Evolutionary conservation across 1,140 invertebrate genomes (phyloP).

Genomic region (Euura saliciscinereae): DNA sequence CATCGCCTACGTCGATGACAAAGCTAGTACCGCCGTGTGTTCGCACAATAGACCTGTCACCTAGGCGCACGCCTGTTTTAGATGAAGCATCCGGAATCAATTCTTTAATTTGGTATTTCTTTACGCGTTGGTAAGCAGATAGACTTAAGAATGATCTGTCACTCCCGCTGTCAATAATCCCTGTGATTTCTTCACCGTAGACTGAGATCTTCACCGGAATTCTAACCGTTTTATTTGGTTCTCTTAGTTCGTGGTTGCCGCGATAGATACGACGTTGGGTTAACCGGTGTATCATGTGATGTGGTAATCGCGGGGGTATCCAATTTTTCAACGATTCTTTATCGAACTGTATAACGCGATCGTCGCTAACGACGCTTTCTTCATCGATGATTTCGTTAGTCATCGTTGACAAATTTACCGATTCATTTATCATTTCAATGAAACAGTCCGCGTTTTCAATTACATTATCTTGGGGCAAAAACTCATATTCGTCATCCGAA

Average conservation of each 20-base stretch:
- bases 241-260: neutral
- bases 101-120: conserved; percentile 16
- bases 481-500: conserved; percentile 15
- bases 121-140: conserved; percentile 13
- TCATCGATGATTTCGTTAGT: neutral
- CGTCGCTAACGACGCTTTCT: neutral
- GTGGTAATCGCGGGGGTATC: conserved; percentile 11
- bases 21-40: conserved; percentile 13
- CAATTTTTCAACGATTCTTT: conserved; percentile 1
- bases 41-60: conserved; percentile 11
- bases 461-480: neutral
- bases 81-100: conserved; percentile 13
- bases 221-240: conserved; percentile 14
- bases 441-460: neutral
- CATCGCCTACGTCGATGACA: conserved; percentile 20
- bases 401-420: neutral
- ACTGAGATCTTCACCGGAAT: conserved; percentile 22
- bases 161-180: conserved; percentile 26
- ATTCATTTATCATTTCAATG: neutral
- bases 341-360: neutral
- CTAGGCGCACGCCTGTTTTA: conserved; percentile 11
- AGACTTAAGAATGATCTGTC: conserved; percentile 23
- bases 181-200: conserved; percentile 20
- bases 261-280: conserved; percentile 16
- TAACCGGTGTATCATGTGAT: conserved; percentile 7